phyloP scores from a whole-genome alignment of 2,888 invertebrate genomes.

The Anthophora plumipes region DNA sequence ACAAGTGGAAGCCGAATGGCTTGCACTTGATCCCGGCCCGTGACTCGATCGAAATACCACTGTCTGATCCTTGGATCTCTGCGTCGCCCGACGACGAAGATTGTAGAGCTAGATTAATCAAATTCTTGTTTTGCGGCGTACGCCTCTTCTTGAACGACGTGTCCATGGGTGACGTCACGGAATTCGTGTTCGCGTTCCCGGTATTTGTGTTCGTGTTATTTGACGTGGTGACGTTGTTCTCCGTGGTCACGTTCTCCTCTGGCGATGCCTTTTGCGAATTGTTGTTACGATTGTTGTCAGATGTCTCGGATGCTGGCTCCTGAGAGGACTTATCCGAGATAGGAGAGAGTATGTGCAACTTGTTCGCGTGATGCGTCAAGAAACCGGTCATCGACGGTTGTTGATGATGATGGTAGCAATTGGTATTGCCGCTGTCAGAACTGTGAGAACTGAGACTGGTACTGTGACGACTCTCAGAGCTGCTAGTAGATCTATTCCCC shows the following conservation, averaged over 20 bases:
- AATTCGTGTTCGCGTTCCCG: constrained; percentile 76
- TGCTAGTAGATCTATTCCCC: constrained; percentile 93
- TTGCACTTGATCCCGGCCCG: constrained; percentile 91
- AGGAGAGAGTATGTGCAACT: constrained; percentile 94
- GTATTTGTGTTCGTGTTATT: constrained; percentile 84
- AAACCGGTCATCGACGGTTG: constrained; percentile 87
- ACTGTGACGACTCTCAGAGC: constrained; percentile 93
- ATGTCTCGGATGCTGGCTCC: constrained; percentile 93
- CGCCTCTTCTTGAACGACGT: constrained; percentile 87
- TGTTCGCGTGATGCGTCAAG: constrained; percentile 89
- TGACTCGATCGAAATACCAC: constrained; percentile 94
- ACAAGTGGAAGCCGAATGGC: constrained; percentile 87
- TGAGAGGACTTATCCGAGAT: constrained; percentile 96
- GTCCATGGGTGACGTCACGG: constrained; percentile 79
- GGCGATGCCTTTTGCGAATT: constrained; percentile 92
- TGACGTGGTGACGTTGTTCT: constrained; percentile 75
- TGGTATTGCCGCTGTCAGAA: constrained; percentile 91
- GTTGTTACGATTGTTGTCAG: constrained; percentile 92
- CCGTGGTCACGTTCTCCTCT: constrained; percentile 87
- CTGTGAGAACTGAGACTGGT: constrained; percentile 94
- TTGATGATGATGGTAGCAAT: constrained; percentile 85
- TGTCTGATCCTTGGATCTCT: constrained; percentile 94
- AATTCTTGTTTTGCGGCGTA: constrained; percentile 91
- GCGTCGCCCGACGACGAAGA: constrained; percentile 89
- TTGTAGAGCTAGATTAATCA: constrained; percentile 88